Evolutionary conservation across 2,797 vertebrate genomes (phyloP), one percentile per base, ranked within the genome.

Genomic region (Arrhamphus sclerolepis): DNA sequence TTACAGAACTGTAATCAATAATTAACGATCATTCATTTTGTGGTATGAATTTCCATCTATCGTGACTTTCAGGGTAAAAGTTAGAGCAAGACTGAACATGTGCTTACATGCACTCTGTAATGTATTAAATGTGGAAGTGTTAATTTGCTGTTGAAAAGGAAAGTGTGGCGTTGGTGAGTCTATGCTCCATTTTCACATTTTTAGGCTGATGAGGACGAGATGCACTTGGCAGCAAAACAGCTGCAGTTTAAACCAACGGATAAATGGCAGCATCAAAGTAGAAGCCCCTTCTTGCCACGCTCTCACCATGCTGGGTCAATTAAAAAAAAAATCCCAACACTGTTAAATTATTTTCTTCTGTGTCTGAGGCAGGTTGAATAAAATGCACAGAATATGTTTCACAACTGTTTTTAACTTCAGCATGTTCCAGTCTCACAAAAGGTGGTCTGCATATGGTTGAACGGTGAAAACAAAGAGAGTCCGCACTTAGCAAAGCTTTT

Each of bases 21-120:
- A 88, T 87, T 83, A 56, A 90, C 85, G 3, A 14, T 50, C 61
- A 71, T 84, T 83, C 67, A 65, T 88, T 81, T 70, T 75, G 57
- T 64, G 65, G 64, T 61, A 46, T 62, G 44, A 70, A 61, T 59
- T 78, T 75, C 55, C 62, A 59, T 47, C 52, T 63, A 46, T 54
- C 41, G 72, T 66, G 55, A 64, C 56, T 72, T 6, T 13, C 26
- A 31, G 51, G 39, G 28, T 39, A 42, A 55, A 46, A 48, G 43
- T 19, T 46, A 46, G 61, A 78, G 28, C 24, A 24, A 40, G 48
- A 61, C 53, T 39, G 22, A 63, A 71, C 21, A 46, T 11, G 3
- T 51, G 28, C 52, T 31, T 7, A 39, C 39, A 20, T 43, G 17
- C 29, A 46, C 14, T 50, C 29, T 49, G 5, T 20, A 26, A 26